Base-by-base conservation (phyloP, 1,140 invertebrate species). In the Anastatus disparis region DNA sequence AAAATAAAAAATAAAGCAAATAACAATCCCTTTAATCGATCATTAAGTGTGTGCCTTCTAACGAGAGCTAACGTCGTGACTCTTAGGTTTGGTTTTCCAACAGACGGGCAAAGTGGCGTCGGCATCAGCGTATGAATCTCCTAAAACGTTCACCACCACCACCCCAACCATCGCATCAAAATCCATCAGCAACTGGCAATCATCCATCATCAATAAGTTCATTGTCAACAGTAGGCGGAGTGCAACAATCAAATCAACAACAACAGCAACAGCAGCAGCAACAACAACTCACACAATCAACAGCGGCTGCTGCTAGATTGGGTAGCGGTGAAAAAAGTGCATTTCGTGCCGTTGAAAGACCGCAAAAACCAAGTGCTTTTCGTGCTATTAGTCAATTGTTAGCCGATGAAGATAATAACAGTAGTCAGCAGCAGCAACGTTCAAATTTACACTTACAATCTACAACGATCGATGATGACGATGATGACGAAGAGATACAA, bases 61-160 rank as follows among this genome's bases (percentile, higher is more conserved):
- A 86, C 82, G 78, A 81, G 65, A 50, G 81, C 81, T 81, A 81
- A 85, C 82, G 64, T 84, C 82, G 83, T 87, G 85, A 84, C 85
- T 87, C 84, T 84, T 91, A 97, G 95, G 95, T 97, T 91, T 97
- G 95, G 95, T 97, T 97, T 94, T 97, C 95, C 90, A 97, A 97
- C 92, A 95, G 95, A 93, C 93, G 95, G 89, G 95, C 95, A 87
- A 97, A 97, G 90, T 97, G 95, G 95, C 91, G 95, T 85, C 93
- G 95, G 78, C 95, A 97, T 86, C 95, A 97, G 85, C 92, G 95
- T 81, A 96, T 97, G 93, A 96, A 94, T 86, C 90, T 95, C 76
- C 90, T 96, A 84, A 95, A 95, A 85, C 93, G 92, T 82, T 90
- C 86, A 81, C 87, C 87, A 77, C 89, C 85, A 62, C 58, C 83